Conservation (phyloP, 2,888 invertebrate genomes). For the Ditula angustiorana region DNA sequence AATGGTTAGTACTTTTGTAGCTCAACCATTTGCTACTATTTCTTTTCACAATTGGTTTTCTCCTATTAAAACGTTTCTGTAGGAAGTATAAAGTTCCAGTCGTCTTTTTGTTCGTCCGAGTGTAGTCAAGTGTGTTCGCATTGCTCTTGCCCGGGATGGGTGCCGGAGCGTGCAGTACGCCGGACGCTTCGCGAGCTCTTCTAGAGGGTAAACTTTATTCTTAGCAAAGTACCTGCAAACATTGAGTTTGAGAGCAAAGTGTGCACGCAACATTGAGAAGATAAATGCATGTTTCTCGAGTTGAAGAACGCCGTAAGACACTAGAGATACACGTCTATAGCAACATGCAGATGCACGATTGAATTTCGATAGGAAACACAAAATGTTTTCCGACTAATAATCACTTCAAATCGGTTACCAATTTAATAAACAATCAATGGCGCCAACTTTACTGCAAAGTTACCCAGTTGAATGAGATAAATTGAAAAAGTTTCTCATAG, state of each 20-base stretch:
- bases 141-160: not conserved
- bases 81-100: slow-evolving; percentile 10
- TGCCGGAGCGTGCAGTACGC: not conserved
- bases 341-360: not conserved
- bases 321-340: not conserved
- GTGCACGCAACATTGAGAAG: not conserved
- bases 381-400: too few species aligned
- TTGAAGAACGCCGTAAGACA: not conserved
- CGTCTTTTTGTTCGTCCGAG: slow-evolving; percentile 4
- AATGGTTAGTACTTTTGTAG: too few species aligned
- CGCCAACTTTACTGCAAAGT: too few species aligned
- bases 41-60: too few species aligned
- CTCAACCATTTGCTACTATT: too few species aligned
- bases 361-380: too few species aligned
- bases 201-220: slow-evolving; percentile 14
- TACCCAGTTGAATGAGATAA: too few species aligned
- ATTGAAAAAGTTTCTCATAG: too few species aligned
- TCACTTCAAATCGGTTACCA: too few species aligned
- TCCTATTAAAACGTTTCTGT: not conserved
- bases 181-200: not conserved
- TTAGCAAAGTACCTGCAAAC: not conserved
- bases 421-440: too few species aligned
- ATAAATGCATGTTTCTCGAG: not conserved
- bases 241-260: not conserved
- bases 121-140: slow-evolving; percentile 1